Base-by-base conservation (phyloP, 2,888 invertebrate genomes). In the Dryobotodes eremita region DNA sequence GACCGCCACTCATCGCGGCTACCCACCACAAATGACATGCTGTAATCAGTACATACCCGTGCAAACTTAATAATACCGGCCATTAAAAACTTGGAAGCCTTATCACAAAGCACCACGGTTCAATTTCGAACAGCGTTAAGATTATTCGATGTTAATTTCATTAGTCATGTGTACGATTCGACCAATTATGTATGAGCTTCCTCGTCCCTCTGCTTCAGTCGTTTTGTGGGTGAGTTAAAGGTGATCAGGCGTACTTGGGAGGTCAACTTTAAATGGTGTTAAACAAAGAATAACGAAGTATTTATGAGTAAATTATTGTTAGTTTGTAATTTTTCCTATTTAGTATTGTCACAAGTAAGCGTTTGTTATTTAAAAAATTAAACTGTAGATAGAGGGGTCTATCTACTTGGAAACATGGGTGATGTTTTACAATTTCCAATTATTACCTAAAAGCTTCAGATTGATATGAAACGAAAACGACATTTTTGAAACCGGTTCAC, bases 21-120 rank as follows among this genome's bases (percentile, higher is more conserved):
- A 82, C 83, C 74, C 79, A 85, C 59, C 31, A 75, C 82, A 75
- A 90, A 85, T 89, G 84, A 77, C 73, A 61, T 42, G 74, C 48
- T 66, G 46, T 83, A 86, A 87, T 89, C 86, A 79, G 59, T 74
- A 64, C 46, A 69, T 65, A 74, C 64, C 65, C 78, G 23, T n/a
- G 68, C 80, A 79, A 79, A 71, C 59, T 53, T 77, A 74, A 42
- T 55, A 75, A 64, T 31, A 61, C n/a, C 31, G 3, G 8, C 50
- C 11, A 42, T 20, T 31, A 62, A 70, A 66, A 55, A 48, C 36
- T 53, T 2, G 20, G 20, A 59, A 26, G 17, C 65, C 59, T 80
- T 87, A 80, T 62, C 0, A 0, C 65, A 7, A 55, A 0, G 17
- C 0, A 0, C 55, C 78, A 88, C 61, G 71, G 83, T 65, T 81